Base-by-base conservation (phyloP, 2,113 vertebrate genomes). In the Suricata suricatta region DNA sequence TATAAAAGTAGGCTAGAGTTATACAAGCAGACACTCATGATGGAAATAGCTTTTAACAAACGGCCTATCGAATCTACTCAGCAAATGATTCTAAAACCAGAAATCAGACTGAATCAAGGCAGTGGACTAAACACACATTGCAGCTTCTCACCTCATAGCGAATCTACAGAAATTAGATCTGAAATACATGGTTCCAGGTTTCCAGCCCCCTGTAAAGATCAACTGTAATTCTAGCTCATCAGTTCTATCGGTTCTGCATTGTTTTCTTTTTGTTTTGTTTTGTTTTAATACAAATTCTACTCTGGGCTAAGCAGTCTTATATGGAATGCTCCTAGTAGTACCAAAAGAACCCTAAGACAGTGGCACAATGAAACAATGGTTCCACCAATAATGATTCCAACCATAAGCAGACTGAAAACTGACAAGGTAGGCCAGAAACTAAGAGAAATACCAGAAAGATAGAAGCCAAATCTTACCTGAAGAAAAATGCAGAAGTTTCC, bases 141-240 rank as follows among this genome's bases (percentile, higher is more conserved):
- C 66, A n/a, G 23, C 38, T 50, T 88, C 44, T 15, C 16, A 29
- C 63, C 63, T 35, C 41, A 77, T 54, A 50, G 4, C 33, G 85
- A 97, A 80, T 50, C 47, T 41, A 85, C 7, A 92, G 29, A 97
- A 85, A 80, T 81, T 79, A 64, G 38, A 74, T 19, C 47, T 64
- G 17, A 25, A 96, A 88, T 91, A 19, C 33, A 7, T 47, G 77
- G 68, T 93, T 77, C 14, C 14, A 63, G 14, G 82, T 63, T 82
- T 88, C n/a, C 25, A 77, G 11, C 10, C 29, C 15, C 52, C 60
- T 83, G 4, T 31, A 94, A 92, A 97, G 44, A 66, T 21, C 35
- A 74, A 85, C 0, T 74, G 3, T n/a, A 80, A 88, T 89, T 89
- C 60, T 23, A 33, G 5, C 41, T 74, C 47, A 71, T 89, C 23